phyloP scores from a whole-genome alignment of 2,888 invertebrate genomes.

The Chalcosyrphus nemorum region DNA sequence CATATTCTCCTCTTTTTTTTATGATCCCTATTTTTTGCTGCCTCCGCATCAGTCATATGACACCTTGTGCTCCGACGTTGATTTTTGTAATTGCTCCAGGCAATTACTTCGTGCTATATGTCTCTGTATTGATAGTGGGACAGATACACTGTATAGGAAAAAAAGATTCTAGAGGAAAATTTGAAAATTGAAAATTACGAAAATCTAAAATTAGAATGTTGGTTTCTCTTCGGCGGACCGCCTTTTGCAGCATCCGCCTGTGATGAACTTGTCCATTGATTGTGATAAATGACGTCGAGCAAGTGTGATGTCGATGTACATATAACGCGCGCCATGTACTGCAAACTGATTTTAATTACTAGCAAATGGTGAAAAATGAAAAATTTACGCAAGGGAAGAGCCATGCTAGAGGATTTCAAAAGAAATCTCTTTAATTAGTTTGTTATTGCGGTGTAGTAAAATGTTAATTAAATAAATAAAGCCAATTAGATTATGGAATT shows the following conservation, averaged over 20 bases:
- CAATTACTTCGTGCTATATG: constrained; percentile 59
- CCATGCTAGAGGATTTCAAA: constrained; percentile 18
- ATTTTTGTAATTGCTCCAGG: constrained; percentile 72
- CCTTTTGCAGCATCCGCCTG: constrained; percentile 44
- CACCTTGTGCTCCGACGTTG: constrained; percentile 63
- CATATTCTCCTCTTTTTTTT: constrained; percentile 40
- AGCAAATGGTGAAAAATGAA: constrained; percentile 61
- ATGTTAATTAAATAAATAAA: constrained; percentile 7
- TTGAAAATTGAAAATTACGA: constrained; percentile 54
- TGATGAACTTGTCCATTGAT: constrained; percentile 70
- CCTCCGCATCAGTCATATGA: constrained; percentile 52
- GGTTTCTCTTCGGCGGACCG: constrained; percentile 24
- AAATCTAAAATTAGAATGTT: constrained; percentile 68
- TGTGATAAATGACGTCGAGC: constrained; percentile 68
- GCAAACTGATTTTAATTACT: constrained; percentile 67
- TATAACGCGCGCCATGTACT: constrained; percentile 35
- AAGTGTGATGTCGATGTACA: constrained; percentile 52
- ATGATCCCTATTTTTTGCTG: constrained; percentile 51
- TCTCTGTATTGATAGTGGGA: constrained; percentile 32
- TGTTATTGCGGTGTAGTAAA: neutral
- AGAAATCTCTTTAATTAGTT: constrained; percentile 25
- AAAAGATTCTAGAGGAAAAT: constrained; percentile 20
- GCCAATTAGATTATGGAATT: constrained; percentile 6
- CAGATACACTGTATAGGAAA: constrained; percentile 1
- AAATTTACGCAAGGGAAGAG: constrained; percentile 7